Evolutionary conservation across 1,140 invertebrate species (phyloP).

Genomic region (Pseudomyrmex cubaensis): DNA sequence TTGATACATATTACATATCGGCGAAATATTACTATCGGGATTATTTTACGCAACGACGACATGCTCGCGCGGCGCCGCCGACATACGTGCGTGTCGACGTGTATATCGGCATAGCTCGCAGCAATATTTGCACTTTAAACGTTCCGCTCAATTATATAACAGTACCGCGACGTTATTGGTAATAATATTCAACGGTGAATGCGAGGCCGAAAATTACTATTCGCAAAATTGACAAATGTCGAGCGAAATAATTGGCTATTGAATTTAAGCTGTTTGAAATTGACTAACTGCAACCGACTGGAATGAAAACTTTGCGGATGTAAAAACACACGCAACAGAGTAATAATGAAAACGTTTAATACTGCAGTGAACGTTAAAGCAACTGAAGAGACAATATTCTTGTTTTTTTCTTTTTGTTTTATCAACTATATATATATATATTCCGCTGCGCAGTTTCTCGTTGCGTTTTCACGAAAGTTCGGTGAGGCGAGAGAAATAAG

Average conservation of each 20-base stretch:
- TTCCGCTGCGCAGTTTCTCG: not conserved
- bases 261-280: no score
- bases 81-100: slow-evolving; percentile 5
- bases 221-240: slow-evolving; percentile 12
- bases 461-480: slow-evolving; percentile 56
- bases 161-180: slow-evolving; percentile 15
- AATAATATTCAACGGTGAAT: not conserved
- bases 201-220: slow-evolving; percentile 2
- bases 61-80: not conserved
- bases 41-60: not conserved
- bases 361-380: not conserved
- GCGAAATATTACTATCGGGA: slow-evolving; percentile 1
- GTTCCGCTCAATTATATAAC: slow-evolving; percentile 39
- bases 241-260: slow-evolving; percentile 1
- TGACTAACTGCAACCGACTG: not conserved
- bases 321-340: not conserved
- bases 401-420: not conserved
- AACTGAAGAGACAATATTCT: slow-evolving; percentile 31
- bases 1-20: slow-evolving; percentile 11
- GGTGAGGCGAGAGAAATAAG: slow-evolving; percentile 41
- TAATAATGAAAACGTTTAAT: not conserved
- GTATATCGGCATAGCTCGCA: slow-evolving; percentile 2
- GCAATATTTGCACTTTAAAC: slow-evolving; percentile 40
- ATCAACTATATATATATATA: not conserved
- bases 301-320: not conserved